These are phyloP conservation scores for Nerophis lumbriciformis DNA, from an alignment of 2,113 vertebrate genomes.

Conservation along the genomic window DNA sequence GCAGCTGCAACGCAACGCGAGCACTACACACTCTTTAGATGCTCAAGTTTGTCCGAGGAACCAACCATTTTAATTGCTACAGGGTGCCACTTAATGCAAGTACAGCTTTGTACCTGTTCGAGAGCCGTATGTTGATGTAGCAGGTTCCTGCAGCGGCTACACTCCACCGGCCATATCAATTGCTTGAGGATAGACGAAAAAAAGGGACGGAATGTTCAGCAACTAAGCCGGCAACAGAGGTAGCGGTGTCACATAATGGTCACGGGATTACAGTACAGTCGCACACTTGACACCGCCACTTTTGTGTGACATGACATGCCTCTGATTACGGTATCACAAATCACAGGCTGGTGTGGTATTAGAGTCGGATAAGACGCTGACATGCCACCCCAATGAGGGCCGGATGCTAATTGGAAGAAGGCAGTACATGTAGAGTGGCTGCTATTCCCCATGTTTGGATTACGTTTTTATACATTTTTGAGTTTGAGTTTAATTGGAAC, in stretches of 20 bases:
- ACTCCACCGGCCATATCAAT: neutral
- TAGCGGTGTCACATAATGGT: neutral
- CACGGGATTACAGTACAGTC: neutral
- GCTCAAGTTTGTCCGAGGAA: neutral
- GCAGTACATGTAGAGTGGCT: no score
- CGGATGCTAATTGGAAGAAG: no score
- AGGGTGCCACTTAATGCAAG: neutral
- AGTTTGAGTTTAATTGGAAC: no score
- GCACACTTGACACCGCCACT: neutral
- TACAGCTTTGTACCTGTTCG: neutral
- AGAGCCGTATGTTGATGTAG: neutral
- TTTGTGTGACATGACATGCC: neutral
- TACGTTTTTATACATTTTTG: no score
- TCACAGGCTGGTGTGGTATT: neutral
- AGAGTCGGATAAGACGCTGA: neutral
- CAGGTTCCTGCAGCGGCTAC: neutral
- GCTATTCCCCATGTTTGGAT: no score
- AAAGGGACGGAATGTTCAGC: neutral
- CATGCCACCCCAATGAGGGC: no score
- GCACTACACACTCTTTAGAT: neutral
- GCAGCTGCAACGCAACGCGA: neutral
- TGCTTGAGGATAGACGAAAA: neutral
- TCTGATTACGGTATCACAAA: neutral
- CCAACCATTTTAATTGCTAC: neutral
- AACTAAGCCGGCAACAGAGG: neutral